These are phyloP conservation scores for Cryptocephalus primarius DNA, from an alignment of 2,888 invertebrate genomes.

Conservation along the genomic window DNA sequence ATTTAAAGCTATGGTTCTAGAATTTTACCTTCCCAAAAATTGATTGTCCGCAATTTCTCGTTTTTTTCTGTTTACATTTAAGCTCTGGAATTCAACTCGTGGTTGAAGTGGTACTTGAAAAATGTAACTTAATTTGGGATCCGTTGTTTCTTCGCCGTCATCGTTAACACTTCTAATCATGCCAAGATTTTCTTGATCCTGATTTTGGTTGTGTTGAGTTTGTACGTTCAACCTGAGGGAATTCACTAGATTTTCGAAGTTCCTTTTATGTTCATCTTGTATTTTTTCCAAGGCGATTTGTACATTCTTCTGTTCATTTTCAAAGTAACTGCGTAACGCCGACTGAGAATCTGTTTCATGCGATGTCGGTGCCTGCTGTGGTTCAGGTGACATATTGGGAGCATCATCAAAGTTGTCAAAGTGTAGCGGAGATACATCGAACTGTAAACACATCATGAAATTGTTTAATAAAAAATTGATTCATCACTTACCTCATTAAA, in stretches of 20 bases:
- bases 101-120: constrained; percentile 6
- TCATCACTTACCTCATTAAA: too few relatives aligned
- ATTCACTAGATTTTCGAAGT: constrained; percentile 2
- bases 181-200: not conserved
- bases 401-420: too few relatives aligned
- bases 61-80: constrained; percentile 3
- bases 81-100: too few relatives aligned
- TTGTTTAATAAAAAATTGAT: too few relatives aligned
- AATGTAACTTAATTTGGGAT: constrained; percentile 5
- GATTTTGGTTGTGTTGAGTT: not conserved
- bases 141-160: not conserved
- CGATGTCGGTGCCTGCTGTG: too few relatives aligned
- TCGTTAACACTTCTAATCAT: not conserved
- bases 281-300: constrained; percentile 4
- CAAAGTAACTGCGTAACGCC: not conserved
- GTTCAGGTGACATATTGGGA: too few relatives aligned
- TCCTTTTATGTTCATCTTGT: constrained; percentile 1
- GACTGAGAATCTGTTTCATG: too few relatives aligned
- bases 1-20: not conserved
- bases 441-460: too few relatives aligned
- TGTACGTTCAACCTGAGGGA: not conserved
- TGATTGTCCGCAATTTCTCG: not conserved
- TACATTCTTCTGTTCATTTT: constrained; percentile 3
- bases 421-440: too few relatives aligned
- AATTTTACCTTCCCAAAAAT: constrained; percentile 1